Conservation (phyloP, 2,888 invertebrate species). For the Mythimna albipuncta region DNA sequence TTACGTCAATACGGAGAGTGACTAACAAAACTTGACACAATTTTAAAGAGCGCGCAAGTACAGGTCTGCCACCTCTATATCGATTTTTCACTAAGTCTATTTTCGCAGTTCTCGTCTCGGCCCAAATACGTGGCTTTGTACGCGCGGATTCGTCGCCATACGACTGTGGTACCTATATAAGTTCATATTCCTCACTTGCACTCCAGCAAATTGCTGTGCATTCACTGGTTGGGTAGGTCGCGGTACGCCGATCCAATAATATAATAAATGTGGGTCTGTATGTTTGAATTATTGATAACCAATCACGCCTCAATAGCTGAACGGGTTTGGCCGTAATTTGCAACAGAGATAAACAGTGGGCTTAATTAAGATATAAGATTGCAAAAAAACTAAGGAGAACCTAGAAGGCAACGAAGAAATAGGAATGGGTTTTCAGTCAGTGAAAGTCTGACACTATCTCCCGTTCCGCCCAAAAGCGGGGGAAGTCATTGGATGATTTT, state of each 20-base stretch:
- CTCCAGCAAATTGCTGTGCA: conserved; percentile 72
- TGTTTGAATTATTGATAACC: not conserved
- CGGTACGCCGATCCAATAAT: conserved; percentile 4
- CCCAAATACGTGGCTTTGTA: conserved; percentile 78
- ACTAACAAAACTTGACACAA: conserved; percentile 81
- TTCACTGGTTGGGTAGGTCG: conserved; percentile 49
- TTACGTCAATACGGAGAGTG: conserved; percentile 52
- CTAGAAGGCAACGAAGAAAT: too few species aligned
- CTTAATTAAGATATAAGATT: too few species aligned
- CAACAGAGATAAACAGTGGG: not conserved
- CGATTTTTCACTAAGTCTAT: conserved; percentile 84
- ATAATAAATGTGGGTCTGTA: not conserved
- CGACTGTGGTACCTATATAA: conserved; percentile 28
- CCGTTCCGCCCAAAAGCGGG: too few species aligned
- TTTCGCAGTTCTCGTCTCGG: conserved; percentile 76
- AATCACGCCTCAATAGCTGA: not conserved
- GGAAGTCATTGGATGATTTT: too few species aligned
- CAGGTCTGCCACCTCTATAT: conserved; percentile 72
- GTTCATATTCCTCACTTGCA: conserved; percentile 60
- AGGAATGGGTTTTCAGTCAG: too few species aligned
- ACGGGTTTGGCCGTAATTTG: not conserved
- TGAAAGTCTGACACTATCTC: too few species aligned
- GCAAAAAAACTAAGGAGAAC: too few species aligned
- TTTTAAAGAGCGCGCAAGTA: conserved; percentile 77
- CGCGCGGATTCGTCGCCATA: conserved; percentile 61